These are phyloP conservation scores for Drosophila obscura DNA, from an alignment of 1,140 invertebrate genomes.

Conservation along the genomic window DNA sequence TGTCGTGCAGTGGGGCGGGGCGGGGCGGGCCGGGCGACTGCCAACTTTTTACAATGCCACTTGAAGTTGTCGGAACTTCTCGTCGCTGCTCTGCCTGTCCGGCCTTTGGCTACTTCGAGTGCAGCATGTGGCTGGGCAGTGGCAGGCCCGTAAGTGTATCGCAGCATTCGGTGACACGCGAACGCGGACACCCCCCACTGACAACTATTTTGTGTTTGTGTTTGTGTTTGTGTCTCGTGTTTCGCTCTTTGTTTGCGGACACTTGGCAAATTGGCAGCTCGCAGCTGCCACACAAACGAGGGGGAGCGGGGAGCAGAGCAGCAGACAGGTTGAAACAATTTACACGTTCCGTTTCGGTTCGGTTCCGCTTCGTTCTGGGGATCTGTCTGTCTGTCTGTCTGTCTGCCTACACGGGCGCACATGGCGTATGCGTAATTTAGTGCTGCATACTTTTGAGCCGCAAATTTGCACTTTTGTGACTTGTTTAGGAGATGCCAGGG, in stretches of 20 bases:
- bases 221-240: slow-evolving; percentile 43
- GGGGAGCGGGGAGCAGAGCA: not conserved
- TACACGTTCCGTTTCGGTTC: slow-evolving; percentile 58
- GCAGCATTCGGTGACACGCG: not conserved
- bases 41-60: slow-evolving; percentile 68
- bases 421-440: slow-evolving; percentile 79
- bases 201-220: slow-evolving; percentile 44
- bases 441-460: slow-evolving; percentile 75
- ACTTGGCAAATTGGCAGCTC: slow-evolving; percentile 76
- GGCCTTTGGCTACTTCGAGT: not conserved
- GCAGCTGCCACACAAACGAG: slow-evolving; percentile 2
- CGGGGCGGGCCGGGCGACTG: not conserved
- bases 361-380: no score
- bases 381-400: no score
- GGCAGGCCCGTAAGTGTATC: not conserved
- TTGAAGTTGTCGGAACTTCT: slow-evolving; percentile 50
- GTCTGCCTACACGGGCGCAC: slow-evolving; percentile 27
- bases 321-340: slow-evolving; percentile 46
- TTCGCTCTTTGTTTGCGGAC: slow-evolving; percentile 68
- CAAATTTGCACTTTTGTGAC: slow-evolving; percentile 79
- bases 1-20: slow-evolving; percentile 1
- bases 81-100: not conserved
- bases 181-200: not conserved
- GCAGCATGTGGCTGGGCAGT: not conserved
- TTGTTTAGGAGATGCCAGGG: slow-evolving; percentile 59